Conservation (phyloP, 1,140 invertebrate species). For the Aphaenogaster rudis region DNA sequence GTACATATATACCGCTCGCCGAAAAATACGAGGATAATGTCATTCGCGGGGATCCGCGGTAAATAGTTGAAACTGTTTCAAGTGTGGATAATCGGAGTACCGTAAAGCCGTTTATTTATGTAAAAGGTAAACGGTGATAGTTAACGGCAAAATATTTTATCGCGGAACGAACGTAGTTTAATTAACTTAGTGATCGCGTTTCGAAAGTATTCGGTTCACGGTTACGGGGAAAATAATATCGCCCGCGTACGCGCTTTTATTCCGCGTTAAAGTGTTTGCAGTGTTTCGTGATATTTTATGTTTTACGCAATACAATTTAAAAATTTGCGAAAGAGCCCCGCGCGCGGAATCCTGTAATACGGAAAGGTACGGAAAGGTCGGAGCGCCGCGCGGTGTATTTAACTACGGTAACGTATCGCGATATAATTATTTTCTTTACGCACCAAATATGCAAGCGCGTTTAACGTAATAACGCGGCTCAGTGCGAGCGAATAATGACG, state of each 20-base stretch:
- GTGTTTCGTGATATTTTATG: constrained; percentile 35
- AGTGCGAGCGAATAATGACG: constrained; percentile 55
- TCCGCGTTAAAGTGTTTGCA: constrained; percentile 5
- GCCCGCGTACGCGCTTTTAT: constrained; percentile 1
- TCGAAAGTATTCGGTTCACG: constrained; percentile 27
- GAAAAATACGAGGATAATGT: constrained; percentile 31
- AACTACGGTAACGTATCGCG: constrained; percentile 46
- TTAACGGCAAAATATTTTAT: constrained; percentile 41
- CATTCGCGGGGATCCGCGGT: too few relatives aligned
- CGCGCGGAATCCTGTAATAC: constrained; percentile 7
- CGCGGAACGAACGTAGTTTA: constrained; percentile 27
- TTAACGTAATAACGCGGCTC: constrained; percentile 50
- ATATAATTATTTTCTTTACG: constrained; percentile 59
- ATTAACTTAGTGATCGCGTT: constrained; percentile 40
- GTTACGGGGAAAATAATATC: constrained; percentile 20
- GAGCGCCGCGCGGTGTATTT: background rate
- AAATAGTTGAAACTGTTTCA: constrained; percentile 36
- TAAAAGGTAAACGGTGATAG: background rate
- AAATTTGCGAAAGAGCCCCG: constrained; percentile 35
- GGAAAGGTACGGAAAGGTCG: constrained; percentile 14
- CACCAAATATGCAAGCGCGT: constrained; percentile 42
- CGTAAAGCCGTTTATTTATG: constrained; percentile 36
- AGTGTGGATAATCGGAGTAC: background rate
- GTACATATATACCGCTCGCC: too few relatives aligned
- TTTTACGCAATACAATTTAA: constrained; percentile 33